Conservation (phyloP, 2,113 vertebrate species). For the Petroica traversi region DNA sequence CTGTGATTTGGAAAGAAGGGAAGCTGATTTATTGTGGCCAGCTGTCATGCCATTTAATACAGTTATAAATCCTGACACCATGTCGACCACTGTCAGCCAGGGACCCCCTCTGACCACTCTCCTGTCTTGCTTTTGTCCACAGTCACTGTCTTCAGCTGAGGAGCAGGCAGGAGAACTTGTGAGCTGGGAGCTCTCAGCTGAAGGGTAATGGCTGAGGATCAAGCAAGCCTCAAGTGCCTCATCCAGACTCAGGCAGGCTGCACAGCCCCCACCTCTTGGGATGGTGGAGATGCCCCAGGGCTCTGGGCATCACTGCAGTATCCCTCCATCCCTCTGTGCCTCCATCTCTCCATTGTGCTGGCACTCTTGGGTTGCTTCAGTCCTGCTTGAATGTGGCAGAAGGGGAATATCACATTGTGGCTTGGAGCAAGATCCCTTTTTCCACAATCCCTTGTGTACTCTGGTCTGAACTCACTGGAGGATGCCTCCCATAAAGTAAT, state of each 20-base stretch:
- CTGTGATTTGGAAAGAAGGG: slow-evolving; percentile 86
- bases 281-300: background rate
- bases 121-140: background rate
- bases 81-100: slow-evolving; percentile 45
- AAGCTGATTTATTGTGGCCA: slow-evolving; percentile 89
- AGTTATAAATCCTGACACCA: slow-evolving; percentile 89
- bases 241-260: background rate
- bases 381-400: rapidly evolving
- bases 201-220: background rate
- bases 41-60: slow-evolving; percentile 92
- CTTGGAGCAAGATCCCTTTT: background rate
- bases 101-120: slow-evolving; percentile 9
- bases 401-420: rapidly evolving
- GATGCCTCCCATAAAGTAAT: background rate
- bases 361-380: background rate
- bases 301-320: background rate
- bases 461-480: background rate
- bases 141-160: background rate
- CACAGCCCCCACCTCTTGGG: rapidly evolving
- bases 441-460: background rate
- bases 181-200: background rate
- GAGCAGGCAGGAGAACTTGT: background rate
- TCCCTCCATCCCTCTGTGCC: rapidly evolving
- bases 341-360: too few species aligned
- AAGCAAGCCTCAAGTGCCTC: background rate